Conservation (phyloP, 2,888 invertebrate species). For the Phalangium opilio region DNA sequence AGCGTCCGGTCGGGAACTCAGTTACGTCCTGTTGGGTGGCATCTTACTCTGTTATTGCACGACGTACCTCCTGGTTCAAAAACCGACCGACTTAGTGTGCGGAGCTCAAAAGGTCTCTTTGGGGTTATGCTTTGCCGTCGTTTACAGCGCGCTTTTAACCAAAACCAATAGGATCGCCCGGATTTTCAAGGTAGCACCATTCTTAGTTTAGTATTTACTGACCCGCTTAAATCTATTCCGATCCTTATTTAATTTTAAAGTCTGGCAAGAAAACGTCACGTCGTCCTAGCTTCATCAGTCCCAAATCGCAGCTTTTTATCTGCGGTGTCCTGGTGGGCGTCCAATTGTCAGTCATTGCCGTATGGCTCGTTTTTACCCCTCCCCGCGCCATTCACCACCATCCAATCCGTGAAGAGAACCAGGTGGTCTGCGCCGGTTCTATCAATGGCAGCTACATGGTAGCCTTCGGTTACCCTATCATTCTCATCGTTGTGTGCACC, state of each 20-base stretch:
- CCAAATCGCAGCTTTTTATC: constrained; percentile 34
- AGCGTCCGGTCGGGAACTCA: constrained; percentile 34
- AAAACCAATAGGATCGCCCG: constrained; percentile 30
- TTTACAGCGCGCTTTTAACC: constrained; percentile 34
- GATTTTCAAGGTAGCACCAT: constrained; percentile 23
- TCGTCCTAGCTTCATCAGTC: constrained; percentile 34
- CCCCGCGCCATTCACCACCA: constrained; percentile 78
- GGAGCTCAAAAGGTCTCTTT: constrained; percentile 32
- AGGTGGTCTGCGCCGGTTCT: constrained; percentile 73
- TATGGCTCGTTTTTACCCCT: constrained; percentile 84
- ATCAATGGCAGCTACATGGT: constrained; percentile 59
- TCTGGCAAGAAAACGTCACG: constrained; percentile 31
- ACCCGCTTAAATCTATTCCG: constrained; percentile 1
- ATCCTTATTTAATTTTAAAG: too few species aligned
- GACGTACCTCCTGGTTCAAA: constrained; percentile 32
- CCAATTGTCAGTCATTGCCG: constrained; percentile 53
- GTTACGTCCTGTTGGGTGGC: constrained; percentile 32
- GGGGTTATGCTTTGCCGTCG: constrained; percentile 32
- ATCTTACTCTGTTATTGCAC: constrained; percentile 32
- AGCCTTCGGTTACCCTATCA: constrained; percentile 67
- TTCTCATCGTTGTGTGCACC: constrained; percentile 57
- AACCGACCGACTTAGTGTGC: constrained; percentile 29
- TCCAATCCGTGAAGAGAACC: constrained; percentile 78
- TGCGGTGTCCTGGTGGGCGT: constrained; percentile 30
- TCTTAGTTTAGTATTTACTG: background rate